A percentile compares a stretch with the other conserved stretches of the same genome.
These are phyloP conservation scores for Pararge aegeria DNA, from an alignment of 1,140 invertebrate genomes.

Conservation along the genomic window DNA sequence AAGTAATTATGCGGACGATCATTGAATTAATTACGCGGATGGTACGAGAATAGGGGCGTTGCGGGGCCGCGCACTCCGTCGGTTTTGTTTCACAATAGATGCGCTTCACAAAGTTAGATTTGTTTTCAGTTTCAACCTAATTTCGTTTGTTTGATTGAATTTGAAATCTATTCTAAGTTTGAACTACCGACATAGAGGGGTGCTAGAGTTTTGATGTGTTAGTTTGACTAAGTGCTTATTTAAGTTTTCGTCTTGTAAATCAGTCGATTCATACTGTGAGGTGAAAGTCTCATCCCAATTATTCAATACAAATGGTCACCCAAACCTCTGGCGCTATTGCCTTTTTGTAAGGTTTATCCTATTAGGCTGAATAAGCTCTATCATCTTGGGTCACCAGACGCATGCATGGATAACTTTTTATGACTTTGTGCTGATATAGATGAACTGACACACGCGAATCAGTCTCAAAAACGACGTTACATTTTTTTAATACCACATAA, in stretches of 20 bases:
- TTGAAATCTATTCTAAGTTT: constrained; percentile 7
- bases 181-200: neutral
- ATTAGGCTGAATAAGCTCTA: too few relatives aligned
- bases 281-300: too few relatives aligned
- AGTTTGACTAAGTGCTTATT: neutral
- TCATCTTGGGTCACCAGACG: too few relatives aligned
- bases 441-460: too few relatives aligned
- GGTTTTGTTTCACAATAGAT: constrained; percentile 6
- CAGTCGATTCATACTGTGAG: too few relatives aligned
- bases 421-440: too few relatives aligned
- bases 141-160: constrained; percentile 19
- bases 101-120: constrained; percentile 29
- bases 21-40: constrained; percentile 68
- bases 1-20: constrained; percentile 73
- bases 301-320: too few relatives aligned
- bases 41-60: constrained; percentile 43
- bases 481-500: too few relatives aligned
- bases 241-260: neutral
- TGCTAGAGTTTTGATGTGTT: neutral
- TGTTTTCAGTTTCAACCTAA: constrained; percentile 37
- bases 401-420: too few relatives aligned
- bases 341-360: too few relatives aligned
- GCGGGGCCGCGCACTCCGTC: constrained; percentile 17
- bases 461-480: too few relatives aligned
- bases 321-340: too few relatives aligned